Conservation (phyloP, 2,797 vertebrate genomes). For the Bucorvus abyssinicus region DNA sequence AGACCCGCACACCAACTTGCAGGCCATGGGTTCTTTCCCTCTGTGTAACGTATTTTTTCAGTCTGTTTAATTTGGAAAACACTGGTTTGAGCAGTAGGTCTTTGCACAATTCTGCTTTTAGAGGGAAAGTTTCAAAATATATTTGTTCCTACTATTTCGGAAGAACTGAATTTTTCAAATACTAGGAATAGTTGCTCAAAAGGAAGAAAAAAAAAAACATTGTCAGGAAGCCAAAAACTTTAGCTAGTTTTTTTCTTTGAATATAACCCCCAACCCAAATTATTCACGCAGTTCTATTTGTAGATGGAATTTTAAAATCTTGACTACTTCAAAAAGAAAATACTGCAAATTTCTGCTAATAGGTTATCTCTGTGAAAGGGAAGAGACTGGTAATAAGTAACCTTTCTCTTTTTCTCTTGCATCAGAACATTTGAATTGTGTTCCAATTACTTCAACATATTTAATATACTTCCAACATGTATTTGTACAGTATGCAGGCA, state of each 20-base stretch:
- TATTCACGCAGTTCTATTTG: constrained; percentile 52
- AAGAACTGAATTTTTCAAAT: constrained; percentile 6
- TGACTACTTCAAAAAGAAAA: constrained; percentile 45
- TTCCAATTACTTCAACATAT: constrained; percentile 57
- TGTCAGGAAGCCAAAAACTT: not conserved
- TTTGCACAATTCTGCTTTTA: constrained; percentile 18
- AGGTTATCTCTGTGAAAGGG: constrained; percentile 40
- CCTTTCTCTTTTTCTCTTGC: constrained; percentile 58
- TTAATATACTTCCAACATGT: constrained; percentile 48
- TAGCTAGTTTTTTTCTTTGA: not conserved
- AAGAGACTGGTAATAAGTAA: constrained; percentile 46
- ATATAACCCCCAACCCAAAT: constrained; percentile 20
- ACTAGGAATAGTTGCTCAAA: constrained; percentile 23
- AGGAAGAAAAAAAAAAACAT: not conserved
- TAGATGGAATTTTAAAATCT: constrained; percentile 39
- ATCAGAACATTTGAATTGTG: constrained; percentile 65
- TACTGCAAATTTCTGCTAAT: constrained; percentile 30
- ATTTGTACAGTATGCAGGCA: constrained; percentile 56
- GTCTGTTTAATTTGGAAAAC: not conserved
- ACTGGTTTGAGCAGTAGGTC: not conserved
- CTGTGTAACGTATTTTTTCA: not conserved
- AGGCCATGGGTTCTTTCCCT: not conserved
- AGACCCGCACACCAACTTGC: not conserved
- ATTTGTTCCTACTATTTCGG: constrained; percentile 3
- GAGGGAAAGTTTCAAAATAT: constrained; percentile 19